Evolutionary conservation across 2,888 invertebrate species (phyloP), one percentile per base, ranked within the genome.

Genomic region (Teinopalpus imperialis): DNA sequence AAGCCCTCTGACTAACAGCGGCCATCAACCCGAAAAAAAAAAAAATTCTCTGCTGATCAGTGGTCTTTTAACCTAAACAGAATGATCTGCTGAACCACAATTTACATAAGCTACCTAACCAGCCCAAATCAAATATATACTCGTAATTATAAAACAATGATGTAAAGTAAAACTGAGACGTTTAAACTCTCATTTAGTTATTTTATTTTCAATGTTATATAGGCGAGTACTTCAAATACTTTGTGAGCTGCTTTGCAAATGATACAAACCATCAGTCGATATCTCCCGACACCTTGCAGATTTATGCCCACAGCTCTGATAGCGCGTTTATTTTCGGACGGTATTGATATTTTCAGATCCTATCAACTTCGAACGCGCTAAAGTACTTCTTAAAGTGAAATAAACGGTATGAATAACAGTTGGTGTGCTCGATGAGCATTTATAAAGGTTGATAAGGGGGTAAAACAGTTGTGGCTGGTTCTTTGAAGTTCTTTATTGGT

Each of bases 221-320:
- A 43, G 40, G 51, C 56, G 54, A 52, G 63, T 60, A 69, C 73
- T 76, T 68, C 64, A 69, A 81, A 78, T 78, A 78, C 74, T 85
- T 80, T 69, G 66, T 76, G 71, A 78, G 81, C 81, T 79, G 80
- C 80, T 85, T 86, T 73, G 76, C 83, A 77, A 81, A 81, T 85
- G 87, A 88, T 85, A 79, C 69, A 79, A 85, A 86, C 81, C 87
- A 87, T 86, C 79, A 72, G 73, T 59, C 79, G 82, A 81, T 86
- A 83, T 72, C 66, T 66, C 68, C 83, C 74, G 85, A 83, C 82
- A 83, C 76, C 81, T 80, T 69, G 71, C 79, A 77, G 80, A 86
- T 85, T 86, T 86, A 86, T 81, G 61, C 58, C 69, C 61, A 55
- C 63, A 57, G 56, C 58, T 60, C 69, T 63, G 81, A 83, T 81